phyloP scores from a whole-genome alignment of 2,797 vertebrate species.

The Danio aesculapii region DNA sequence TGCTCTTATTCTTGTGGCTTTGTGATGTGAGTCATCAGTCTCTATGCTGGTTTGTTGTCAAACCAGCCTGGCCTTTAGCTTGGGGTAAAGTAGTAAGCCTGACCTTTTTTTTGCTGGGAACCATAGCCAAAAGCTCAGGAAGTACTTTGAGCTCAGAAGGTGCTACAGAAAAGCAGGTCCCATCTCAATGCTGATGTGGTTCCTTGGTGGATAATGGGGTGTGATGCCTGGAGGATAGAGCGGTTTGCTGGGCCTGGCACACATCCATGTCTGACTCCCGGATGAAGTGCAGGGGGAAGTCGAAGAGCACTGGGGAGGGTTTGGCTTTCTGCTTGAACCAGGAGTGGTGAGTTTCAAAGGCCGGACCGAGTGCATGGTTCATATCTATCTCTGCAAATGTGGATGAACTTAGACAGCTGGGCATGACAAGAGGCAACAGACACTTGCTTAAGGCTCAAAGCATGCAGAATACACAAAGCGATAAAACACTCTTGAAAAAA shows the following conservation, averaged over 20 bases:
- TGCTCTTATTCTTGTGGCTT: constrained; percentile 47
- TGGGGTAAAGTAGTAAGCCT: constrained; percentile 30
- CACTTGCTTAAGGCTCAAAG: constrained; percentile 44
- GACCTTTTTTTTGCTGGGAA: constrained; percentile 17
- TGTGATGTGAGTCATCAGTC: constrained; percentile 64
- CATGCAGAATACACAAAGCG: constrained; percentile 37
- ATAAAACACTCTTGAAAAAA: neutral
- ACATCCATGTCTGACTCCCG: constrained; percentile 48
- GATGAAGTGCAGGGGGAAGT: constrained; percentile 57
- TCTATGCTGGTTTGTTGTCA: constrained; percentile 15
- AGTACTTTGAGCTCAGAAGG: constrained; percentile 44
- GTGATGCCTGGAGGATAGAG: constrained; percentile 24
- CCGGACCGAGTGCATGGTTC: constrained; percentile 68
- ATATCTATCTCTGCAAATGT: constrained; percentile 64
- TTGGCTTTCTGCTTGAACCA: constrained; percentile 62
- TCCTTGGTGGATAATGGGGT: constrained; percentile 39
- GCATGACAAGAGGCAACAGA: constrained; percentile 52
- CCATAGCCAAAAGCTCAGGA: constrained; percentile 38
- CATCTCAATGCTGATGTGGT: constrained; percentile 20
- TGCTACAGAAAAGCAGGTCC: constrained; percentile 47
- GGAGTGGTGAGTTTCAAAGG: constrained; percentile 65
- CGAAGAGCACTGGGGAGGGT: constrained; percentile 58
- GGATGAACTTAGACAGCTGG: constrained; percentile 73
- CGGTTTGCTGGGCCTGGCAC: constrained; percentile 49
- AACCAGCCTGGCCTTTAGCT: neutral